Evolutionary conservation across 2,113 vertebrate species (phyloP), one percentile per base, ranked within the genome.

Genomic region (Neodontobutis hainanensis): DNA sequence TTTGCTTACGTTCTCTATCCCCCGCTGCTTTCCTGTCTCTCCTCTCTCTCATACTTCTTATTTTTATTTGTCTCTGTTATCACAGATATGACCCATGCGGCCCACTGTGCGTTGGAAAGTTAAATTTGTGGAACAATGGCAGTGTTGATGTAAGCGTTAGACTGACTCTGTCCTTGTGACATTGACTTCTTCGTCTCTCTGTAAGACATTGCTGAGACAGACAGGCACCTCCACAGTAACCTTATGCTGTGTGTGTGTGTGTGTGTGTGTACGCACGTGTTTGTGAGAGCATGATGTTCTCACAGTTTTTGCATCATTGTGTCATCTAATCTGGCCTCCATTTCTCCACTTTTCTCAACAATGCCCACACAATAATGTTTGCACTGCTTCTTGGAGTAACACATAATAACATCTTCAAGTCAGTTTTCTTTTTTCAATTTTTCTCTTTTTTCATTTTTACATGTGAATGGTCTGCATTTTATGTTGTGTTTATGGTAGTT

Each of bases 181-280:
- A 82, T 74, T 82, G 87, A 87, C 87, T 77, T 82, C 61, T 79
- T 52, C 60, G 78, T 85, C 73, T 85, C 70, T 82, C 38, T 44
- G 68, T 1, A 10, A 65, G 68, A 43, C 66, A 61, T 48, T 64
- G n/a, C 70, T 53, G 82, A 88, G 87, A 90, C 87, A 88, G 81
- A 47, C 79, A 56, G 88, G 87, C 84, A 87, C 87, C 85, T 83
- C 79, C 77, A 81, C 75, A 69, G 89, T 77, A 85, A 90, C 80
- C 63, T 71, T 57, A 88, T 62, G 82, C 78, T 6, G 0, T 6
- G 12, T 50, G 61, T 60, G 44, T 73, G 42, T 60, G 53, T 56
- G 67, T 71, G 51, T 74, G 19, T 27, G 19, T 27, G 19, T 3
- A 27, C 19, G 19, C 19, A 27, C 66, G 58, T 65, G 58, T 32